phyloP scores from a whole-genome alignment of 2,797 vertebrate genomes.

The Bucorvus abyssinicus region DNA sequence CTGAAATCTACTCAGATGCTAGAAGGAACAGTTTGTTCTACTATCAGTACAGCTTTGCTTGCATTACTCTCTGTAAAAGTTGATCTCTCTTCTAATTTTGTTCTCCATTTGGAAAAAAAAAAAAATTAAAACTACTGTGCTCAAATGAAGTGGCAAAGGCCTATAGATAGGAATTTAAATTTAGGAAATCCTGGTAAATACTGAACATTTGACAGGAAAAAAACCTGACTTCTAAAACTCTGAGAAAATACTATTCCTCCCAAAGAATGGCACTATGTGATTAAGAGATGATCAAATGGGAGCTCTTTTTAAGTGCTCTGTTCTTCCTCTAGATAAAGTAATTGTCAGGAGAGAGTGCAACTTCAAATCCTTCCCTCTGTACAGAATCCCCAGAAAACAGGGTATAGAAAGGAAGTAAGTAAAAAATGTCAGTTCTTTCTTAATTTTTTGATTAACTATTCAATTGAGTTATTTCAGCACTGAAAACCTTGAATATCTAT shows the following conservation, averaged over 20 bases:
- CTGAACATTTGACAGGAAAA: neutral
- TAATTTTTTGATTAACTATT: neutral
- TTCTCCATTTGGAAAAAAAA: neutral
- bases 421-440: neutral
- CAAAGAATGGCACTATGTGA: neutral
- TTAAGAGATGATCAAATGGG: neutral
- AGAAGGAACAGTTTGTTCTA: neutral
- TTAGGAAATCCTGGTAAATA: neutral
- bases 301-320: neutral
- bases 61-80: neutral
- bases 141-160: neutral
- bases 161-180: neutral
- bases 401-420: neutral
- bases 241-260: neutral
- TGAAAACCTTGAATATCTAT: neutral
- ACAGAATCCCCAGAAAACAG: neutral
- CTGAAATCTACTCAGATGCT: neutral
- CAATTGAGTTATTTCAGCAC: neutral
- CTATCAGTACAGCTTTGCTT: neutral
- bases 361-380: neutral
- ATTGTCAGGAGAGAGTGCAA: neutral
- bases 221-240: neutral
- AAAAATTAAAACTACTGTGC: neutral
- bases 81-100: neutral
- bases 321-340: neutral